Conservation (phyloP, 2,888 invertebrate species). For the Hypena proboscidalis region DNA sequence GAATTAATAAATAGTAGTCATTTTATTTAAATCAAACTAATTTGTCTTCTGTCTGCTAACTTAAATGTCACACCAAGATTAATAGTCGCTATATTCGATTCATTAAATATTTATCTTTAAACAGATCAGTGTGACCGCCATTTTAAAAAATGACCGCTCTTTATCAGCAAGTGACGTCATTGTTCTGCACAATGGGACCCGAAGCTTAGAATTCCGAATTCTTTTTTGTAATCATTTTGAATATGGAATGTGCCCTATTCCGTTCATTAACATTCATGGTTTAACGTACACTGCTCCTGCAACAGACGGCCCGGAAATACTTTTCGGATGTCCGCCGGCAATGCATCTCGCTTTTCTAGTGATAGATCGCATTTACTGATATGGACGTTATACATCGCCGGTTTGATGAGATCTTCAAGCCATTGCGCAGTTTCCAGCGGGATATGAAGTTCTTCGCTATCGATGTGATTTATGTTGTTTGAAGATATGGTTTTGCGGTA, state of each 20-base stretch:
- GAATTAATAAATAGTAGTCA: too few relatives aligned
- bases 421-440: slow-evolving; percentile 20
- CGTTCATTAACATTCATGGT: slow-evolving; percentile 48
- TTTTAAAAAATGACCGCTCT: slow-evolving; percentile 6
- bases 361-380: slow-evolving; percentile 47
- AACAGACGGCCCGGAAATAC: slow-evolving; percentile 66
- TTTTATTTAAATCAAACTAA: background rate
- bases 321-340: slow-evolving; percentile 71
- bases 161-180: slow-evolving; percentile 12
- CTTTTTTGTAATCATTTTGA: slow-evolving; percentile 23
- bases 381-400: slow-evolving; percentile 22
- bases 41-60: background rate
- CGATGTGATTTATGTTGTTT: slow-evolving; percentile 14
- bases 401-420: slow-evolving; percentile 24
- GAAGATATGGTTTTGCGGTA: background rate
- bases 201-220: slow-evolving; percentile 16
- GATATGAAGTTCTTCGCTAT: slow-evolving; percentile 15
- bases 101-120: slow-evolving; percentile 14
- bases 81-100: slow-evolving; percentile 5
- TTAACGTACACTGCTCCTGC: slow-evolving; percentile 43
- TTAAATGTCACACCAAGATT: slow-evolving; percentile 4
- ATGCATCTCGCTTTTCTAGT: slow-evolving; percentile 50
- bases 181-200: slow-evolving; percentile 13
- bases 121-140: slow-evolving; percentile 7
- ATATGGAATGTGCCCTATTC: slow-evolving; percentile 18